Evolutionary conservation across 2,888 invertebrate genomes (phyloP).

Genomic region (Brachyptera putata): DNA sequence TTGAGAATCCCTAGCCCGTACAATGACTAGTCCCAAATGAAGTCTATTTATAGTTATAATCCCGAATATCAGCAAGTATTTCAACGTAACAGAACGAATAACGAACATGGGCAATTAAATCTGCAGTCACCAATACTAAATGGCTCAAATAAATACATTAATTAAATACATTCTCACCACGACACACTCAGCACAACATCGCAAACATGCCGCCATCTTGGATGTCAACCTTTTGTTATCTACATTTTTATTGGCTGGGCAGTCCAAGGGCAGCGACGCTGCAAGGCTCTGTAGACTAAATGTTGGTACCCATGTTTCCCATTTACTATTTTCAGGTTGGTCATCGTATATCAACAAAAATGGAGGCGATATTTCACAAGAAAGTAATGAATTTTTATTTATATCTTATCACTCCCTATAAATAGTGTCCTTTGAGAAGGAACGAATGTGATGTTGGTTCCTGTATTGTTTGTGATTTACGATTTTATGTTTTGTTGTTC

Average conservation of each 20-base stretch:
- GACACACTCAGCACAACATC: constrained; percentile 96
- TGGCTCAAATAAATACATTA: background rate
- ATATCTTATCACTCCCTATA: no score
- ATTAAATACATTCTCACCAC: constrained; percentile 62
- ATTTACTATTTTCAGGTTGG: no score
- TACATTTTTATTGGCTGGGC: constrained; percentile 16
- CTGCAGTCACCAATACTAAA: no score
- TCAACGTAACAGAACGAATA: background rate
- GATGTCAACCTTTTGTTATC: constrained; percentile 59
- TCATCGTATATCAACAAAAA: no score
- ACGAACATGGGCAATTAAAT: no score
- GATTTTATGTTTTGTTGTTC: no score
- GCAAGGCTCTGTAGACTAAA: background rate
- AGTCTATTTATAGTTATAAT: background rate
- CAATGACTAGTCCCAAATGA: background rate
- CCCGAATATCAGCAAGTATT: background rate
- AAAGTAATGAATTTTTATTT: constrained; percentile 39
- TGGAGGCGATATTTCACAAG: constrained; percentile 49
- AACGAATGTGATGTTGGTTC: no score
- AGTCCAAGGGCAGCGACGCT: background rate
- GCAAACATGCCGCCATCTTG: constrained; percentile 95
- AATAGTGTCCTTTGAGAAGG: no score
- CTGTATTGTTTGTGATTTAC: no score
- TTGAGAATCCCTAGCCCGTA: background rate
- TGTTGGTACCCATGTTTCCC: no score